Evolutionary conservation across 1,140 invertebrate genomes (phyloP).

Genomic region (Diploscapter pachys): DNA sequence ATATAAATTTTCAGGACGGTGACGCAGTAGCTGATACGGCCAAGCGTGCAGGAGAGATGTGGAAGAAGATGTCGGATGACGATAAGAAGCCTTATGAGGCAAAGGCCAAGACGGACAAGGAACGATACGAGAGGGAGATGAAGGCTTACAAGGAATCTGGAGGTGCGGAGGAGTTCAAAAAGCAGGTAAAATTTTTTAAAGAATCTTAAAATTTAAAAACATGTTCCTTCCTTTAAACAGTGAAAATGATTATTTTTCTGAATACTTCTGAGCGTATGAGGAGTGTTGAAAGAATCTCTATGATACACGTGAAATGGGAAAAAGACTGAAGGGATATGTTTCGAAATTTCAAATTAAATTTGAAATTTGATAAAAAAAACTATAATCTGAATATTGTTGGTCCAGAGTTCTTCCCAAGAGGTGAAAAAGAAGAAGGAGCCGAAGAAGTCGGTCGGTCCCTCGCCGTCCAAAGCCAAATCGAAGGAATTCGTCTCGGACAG

Average conservation of each 20-base stretch:
- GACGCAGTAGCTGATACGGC: slow-evolving; percentile 83
- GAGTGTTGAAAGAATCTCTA: slow-evolving; percentile 1
- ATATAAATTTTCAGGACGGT: slow-evolving; percentile 65
- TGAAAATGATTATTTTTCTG: neutral
- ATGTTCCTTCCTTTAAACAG: neutral
- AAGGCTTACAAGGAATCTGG: slow-evolving; percentile 42
- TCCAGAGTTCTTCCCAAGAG: too few species aligned
- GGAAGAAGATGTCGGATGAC: slow-evolving; percentile 74
- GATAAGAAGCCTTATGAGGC: slow-evolving; percentile 70
- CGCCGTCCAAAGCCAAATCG: slow-evolving; percentile 67
- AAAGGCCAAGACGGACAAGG: slow-evolving; percentile 59
- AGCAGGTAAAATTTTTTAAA: too few species aligned
- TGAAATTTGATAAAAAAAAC: too few species aligned
- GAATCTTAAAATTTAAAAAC: neutral
- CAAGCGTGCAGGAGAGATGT: slow-evolving; percentile 88
- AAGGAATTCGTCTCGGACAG: slow-evolving; percentile 76
- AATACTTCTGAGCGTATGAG: neutral
- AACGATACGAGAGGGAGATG: slow-evolving; percentile 60
- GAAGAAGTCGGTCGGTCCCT: neutral
- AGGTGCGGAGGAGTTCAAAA: neutral
- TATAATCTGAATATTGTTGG: too few species aligned
- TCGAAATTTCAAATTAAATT: neutral
- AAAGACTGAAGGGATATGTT: neutral
- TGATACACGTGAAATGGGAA: neutral
- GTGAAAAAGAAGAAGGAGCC: neutral